Evolutionary conservation across 2,888 invertebrate genomes (phyloP), one percentile per base, ranked within the genome.

Genomic region (Parnassius mnemosyne): DNA sequence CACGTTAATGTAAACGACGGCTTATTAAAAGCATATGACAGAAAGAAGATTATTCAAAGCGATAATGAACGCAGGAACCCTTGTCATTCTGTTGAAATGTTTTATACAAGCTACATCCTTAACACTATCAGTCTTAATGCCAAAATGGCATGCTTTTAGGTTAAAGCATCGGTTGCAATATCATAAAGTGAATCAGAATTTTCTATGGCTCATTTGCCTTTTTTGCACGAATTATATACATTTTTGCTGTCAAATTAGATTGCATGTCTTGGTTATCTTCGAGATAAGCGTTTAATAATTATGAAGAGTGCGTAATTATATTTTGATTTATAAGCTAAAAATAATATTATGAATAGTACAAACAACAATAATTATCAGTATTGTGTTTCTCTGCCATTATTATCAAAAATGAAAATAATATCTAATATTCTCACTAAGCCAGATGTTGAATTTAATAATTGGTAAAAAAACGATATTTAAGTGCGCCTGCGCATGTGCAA

Each of bases 1-100:
- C 80, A 76, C 72, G 71, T 73, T 70, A 71, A 70, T 73, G 75
- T 66, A 66, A 71, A 69, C 68, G 65, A 65, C 61, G 61, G 67
- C 67, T 75, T 76, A 78, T 78, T 69, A 75, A 76, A 73, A 72
- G 66, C 78, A 77, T 73, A 73, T 79, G 77, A 66, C 51, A 59
- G 61, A 58, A 43, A 56, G 55, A 53, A 62, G 60, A 62, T 63
- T 59, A 46, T 59, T 59, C 55, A 55, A 25, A 55, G 63, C 63
- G 63, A 63, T 63, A 63, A 63, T 65, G 44, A 62, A 44, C 50
- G 53, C 49, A 53, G 57, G 46, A 55, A 59, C 59, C 63, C 63
- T 50, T 59, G 63, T 63, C 63, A 63, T 63, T 34, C 34, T 63
- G 63, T 55, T 46, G 20, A 9, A 42, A 20, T 16, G 41, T 43